Evolutionary conservation across 2,797 vertebrate genomes (phyloP).

Genomic region (Bothrops alternatus): DNA sequence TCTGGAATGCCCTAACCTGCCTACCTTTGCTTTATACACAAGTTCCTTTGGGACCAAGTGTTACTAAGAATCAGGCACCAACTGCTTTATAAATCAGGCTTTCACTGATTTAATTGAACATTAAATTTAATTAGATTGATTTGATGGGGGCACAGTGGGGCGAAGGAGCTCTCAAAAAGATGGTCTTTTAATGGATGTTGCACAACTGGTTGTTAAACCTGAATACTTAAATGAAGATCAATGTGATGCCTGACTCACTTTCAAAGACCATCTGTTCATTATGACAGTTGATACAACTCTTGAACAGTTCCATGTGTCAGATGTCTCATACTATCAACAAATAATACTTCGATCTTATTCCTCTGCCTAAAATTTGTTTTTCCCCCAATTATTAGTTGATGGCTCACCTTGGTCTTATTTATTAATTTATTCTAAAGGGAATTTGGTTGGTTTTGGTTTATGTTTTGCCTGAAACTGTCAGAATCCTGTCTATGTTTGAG

Average conservation of each 20-base stretch:
- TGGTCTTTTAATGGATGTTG: slow-evolving; percentile 15
- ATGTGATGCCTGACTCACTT: fast-evolving
- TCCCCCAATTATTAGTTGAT: not conserved
- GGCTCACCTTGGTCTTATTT: not conserved
- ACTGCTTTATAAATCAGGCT: slow-evolving; percentile 1
- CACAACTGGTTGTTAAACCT: fast-evolving
- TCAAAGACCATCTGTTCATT: not conserved
- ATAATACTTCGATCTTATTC: not conserved
- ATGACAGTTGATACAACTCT: fast-evolving
- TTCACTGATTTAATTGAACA: slow-evolving; percentile 18
- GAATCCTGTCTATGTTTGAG: not conserved
- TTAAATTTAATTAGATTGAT: slow-evolving; percentile 35
- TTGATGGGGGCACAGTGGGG: slow-evolving; percentile 14
- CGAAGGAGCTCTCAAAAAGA: not conserved
- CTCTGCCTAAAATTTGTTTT: not conserved
- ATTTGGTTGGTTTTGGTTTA: fast-evolving
- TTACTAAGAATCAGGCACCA: slow-evolving; percentile 33
- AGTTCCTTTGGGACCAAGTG: fast-evolving
- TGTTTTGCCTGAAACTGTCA: not conserved
- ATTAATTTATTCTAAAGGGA: fast-evolving
- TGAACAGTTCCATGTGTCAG: fast-evolving
- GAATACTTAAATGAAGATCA: fast-evolving
- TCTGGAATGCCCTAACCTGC: not conserved
- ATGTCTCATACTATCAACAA: fast-evolving
- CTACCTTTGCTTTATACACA: not conserved